Evolutionary conservation across 2,797 vertebrate species (phyloP).

Genomic region (Apogon hyalosoma): DNA sequence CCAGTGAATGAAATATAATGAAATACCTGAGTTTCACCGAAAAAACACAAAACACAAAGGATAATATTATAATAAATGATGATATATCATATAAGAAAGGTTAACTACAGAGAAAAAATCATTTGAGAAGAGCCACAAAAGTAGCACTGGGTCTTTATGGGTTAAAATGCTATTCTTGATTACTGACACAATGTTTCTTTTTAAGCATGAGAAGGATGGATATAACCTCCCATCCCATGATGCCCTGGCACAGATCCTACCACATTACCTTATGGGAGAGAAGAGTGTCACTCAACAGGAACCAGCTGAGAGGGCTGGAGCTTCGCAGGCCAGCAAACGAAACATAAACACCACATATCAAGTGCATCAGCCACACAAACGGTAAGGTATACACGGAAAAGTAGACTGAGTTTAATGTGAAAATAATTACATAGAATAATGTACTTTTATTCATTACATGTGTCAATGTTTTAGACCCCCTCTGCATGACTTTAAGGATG

Average conservation of each 20-base stretch:
- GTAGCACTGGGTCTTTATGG: too few species aligned
- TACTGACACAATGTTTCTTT: slow-evolving; percentile 4
- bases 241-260: slow-evolving; percentile 75
- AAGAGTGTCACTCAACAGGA: slow-evolving; percentile 41
- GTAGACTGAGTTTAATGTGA: not conserved
- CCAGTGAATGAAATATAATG: too few species aligned
- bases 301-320: slow-evolving; percentile 19
- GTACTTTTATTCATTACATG: not conserved
- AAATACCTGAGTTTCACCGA: too few species aligned
- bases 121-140: too few species aligned
- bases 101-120: too few species aligned
- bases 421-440: not conserved
- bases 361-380: slow-evolving; percentile 44
- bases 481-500: slow-evolving; percentile 49
- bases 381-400: slow-evolving; percentile 31
- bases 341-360: slow-evolving; percentile 68
- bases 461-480: slow-evolving; percentile 49
- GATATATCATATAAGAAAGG: too few species aligned
- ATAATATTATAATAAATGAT: too few species aligned
- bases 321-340: slow-evolving; percentile 30
- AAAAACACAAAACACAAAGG: too few species aligned
- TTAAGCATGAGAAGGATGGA: slow-evolving; percentile 56
- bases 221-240: slow-evolving; percentile 70
- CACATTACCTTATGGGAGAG: slow-evolving; percentile 42
- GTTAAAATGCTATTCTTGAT: not conserved